A percentile compares a stretch with the other conserved stretches of the same genome.
Evolutionary conservation across 2,888 invertebrate species (phyloP).

Genomic region (Patella ulyssiponensis): DNA sequence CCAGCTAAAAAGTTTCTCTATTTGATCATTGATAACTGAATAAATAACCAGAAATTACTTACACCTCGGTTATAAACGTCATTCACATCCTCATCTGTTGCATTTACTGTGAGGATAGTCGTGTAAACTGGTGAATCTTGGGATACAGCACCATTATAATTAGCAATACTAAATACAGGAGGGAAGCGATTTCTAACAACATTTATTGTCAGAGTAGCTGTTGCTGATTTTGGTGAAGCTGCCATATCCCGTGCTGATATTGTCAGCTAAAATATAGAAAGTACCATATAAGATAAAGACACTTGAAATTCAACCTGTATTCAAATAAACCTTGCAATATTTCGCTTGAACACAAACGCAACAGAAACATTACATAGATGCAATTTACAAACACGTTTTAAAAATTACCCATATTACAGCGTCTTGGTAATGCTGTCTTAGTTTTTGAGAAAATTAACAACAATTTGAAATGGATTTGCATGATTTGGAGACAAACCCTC

Average conservation of each 20-base stretch:
- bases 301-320: too few relatives aligned
- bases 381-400: too few relatives aligned
- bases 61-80: constrained; percentile 35
- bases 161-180: constrained; percentile 34
- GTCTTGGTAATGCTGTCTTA: too few relatives aligned
- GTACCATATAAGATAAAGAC: neutral
- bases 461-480: too few relatives aligned
- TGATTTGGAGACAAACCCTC: too few relatives aligned
- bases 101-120: constrained; percentile 28
- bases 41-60: neutral
- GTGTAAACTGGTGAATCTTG: constrained; percentile 29
- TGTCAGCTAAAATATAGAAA: constrained; percentile 32
- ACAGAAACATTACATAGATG: too few relatives aligned
- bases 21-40: too few relatives aligned
- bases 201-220: constrained; percentile 34
- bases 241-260: constrained; percentile 45
- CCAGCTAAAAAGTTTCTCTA: too few relatives aligned
- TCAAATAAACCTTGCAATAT: too few relatives aligned
- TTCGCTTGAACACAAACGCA: too few relatives aligned
- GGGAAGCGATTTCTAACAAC: constrained; percentile 44
- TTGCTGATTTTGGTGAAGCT: constrained; percentile 36
- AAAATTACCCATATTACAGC: too few relatives aligned
- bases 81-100: constrained; percentile 40
- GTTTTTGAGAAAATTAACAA: too few relatives aligned
- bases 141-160: constrained; percentile 24